Percentiles rank a stretch among this genome's conserved stretches.
Evolutionary conservation across 2,113 vertebrate species (phyloP).

Genomic region (Leptobrachium ailaonicum): DNA sequence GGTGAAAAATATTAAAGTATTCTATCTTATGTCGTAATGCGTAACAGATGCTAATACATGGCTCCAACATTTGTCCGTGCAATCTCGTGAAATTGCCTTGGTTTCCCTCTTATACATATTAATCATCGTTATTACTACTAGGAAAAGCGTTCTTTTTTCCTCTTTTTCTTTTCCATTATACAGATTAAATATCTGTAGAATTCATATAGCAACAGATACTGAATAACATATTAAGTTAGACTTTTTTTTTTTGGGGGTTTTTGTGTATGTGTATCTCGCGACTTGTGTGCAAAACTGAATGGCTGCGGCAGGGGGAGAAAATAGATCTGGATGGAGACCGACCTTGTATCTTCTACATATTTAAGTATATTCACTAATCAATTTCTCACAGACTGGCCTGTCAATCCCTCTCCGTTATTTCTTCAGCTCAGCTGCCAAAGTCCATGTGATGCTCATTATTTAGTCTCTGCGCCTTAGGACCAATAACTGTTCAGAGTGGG

Average conservation of each 20-base stretch:
- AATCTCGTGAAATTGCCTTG: background rate
- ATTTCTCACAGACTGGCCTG: constrained; percentile 31
- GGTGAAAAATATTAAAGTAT: background rate
- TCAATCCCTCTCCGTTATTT: constrained; percentile 32
- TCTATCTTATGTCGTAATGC: background rate
- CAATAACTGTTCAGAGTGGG: background rate
- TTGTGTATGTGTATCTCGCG: no score
- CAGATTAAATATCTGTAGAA: background rate
- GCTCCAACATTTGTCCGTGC: background rate
- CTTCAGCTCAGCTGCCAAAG: constrained; percentile 46
- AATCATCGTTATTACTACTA: background rate
- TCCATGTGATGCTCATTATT: constrained; percentile 40
- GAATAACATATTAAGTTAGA: no score
- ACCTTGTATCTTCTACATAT: constrained; percentile 31
- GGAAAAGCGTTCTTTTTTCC: background rate
- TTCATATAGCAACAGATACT: background rate
- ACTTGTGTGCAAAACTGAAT: no score
- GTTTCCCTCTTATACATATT: background rate
- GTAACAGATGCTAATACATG: background rate
- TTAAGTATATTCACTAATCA: constrained; percentile 38
- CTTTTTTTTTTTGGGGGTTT: no score
- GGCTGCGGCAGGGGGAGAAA: no score
- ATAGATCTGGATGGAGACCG: background rate
- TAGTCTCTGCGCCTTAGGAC: constrained; percentile 2
- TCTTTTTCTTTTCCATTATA: background rate